phyloP scores from a whole-genome alignment of 1,140 invertebrate species.

The Argopecten irradians region DNA sequence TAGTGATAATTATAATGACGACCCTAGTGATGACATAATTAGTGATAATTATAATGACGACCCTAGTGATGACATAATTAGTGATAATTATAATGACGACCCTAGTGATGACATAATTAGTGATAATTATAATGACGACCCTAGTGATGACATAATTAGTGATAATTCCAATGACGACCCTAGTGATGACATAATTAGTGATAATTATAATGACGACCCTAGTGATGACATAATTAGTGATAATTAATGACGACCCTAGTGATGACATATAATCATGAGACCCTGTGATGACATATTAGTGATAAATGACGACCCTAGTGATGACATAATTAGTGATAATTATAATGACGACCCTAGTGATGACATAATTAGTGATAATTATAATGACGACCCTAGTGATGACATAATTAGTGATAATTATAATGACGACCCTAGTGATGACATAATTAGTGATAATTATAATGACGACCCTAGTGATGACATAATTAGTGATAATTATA shows the following conservation, averaged over 20 bases:
- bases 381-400: neutral
- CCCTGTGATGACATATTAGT: no score
- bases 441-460: neutral
- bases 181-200: no score
- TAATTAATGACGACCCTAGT: neutral
- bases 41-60: neutral
- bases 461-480: neutral
- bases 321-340: no score
- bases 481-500: neutral
- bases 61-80: neutral
- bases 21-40: neutral
- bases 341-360: neutral
- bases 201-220: neutral
- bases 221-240: neutral
- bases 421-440: neutral
- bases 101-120: neutral
- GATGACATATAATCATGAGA: no score
- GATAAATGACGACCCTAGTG: neutral
- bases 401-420: neutral
- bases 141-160: no score
- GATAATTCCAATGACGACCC: no score
- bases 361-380: neutral
- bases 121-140: neutral
- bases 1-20: no score
- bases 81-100: no score